phyloP scores from a whole-genome alignment of 2,113 vertebrate genomes.

The Manacus vitellinus region DNA sequence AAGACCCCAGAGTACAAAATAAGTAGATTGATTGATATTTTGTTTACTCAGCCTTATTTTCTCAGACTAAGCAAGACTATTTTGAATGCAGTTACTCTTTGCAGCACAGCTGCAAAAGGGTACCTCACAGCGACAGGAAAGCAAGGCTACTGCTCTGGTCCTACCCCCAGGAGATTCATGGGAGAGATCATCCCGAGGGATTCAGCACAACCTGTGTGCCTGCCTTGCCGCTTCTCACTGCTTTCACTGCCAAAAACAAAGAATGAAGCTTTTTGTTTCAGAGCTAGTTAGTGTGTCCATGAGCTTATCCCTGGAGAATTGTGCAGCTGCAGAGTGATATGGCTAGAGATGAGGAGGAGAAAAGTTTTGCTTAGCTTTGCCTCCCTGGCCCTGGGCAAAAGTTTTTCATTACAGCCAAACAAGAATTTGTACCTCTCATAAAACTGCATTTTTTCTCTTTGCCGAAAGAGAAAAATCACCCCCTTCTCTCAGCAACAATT shows the following conservation, averaged over 20 bases:
- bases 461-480: not conserved
- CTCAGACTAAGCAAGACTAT: not conserved
- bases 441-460: not conserved
- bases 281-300: conserved; percentile 42
- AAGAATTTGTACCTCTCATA: conserved; percentile 3
- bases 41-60: not conserved
- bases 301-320: conserved; percentile 51
- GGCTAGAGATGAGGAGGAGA: conserved; percentile 24
- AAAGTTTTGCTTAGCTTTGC: conserved; percentile 26
- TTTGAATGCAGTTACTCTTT: not conserved
- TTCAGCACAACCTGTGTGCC: conserved; percentile 37
- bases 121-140: not conserved
- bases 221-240: not conserved
- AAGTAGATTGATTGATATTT: not conserved
- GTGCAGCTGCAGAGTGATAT: conserved; percentile 50
- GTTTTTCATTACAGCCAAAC: conserved; percentile 12
- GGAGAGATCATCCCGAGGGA: conserved; percentile 31
- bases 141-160: not conserved
- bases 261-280: conserved; percentile 58
- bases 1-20: not conserved
- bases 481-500: not conserved
- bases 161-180: not conserved
- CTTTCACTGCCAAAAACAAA: conserved; percentile 56
- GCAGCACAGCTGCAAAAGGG: not conserved
- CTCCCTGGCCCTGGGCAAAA: conserved; percentile 35